These are phyloP conservation scores for Bufotes viridis DNA, from an alignment of 2,797 vertebrate genomes.

Conservation along the genomic window DNA sequence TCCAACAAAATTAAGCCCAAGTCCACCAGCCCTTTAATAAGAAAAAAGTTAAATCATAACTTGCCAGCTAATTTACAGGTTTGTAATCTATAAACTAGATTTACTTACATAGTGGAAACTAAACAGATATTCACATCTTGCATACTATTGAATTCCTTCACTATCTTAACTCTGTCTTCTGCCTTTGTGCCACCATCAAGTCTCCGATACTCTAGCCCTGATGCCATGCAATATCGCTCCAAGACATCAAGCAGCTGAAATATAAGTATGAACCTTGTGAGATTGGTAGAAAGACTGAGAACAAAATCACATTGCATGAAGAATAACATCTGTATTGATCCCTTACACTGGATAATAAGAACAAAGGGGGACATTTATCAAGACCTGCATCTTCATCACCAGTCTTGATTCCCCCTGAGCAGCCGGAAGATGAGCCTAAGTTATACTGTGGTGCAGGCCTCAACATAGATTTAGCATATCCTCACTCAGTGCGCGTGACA, in stretches of 20 bases:
- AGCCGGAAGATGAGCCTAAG: too few relatives aligned
- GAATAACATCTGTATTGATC: too few relatives aligned
- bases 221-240: slow-evolving; percentile 92
- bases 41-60: neutral
- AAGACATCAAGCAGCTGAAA: slow-evolving; percentile 88
- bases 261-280: neutral
- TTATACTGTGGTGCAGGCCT: too few relatives aligned
- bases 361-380: too few relatives aligned
- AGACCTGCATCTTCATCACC: too few relatives aligned
- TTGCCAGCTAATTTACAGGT: neutral
- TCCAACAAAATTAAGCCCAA: slow-evolving; percentile 95
- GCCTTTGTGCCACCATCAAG: slow-evolving; percentile 92
- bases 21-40: slow-evolving; percentile 87
- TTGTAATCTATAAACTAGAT: neutral
- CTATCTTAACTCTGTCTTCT: slow-evolving; percentile 89
- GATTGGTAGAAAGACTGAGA: neutral
- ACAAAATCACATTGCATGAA: too few relatives aligned
- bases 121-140: slow-evolving; percentile 90
- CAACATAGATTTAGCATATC: too few relatives aligned
- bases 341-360: too few relatives aligned
- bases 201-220: slow-evolving; percentile 90
- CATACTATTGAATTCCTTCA: slow-evolving; percentile 90
- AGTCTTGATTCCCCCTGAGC: too few relatives aligned
- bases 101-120: slow-evolving; percentile 93
- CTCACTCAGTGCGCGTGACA: too few relatives aligned